Evolutionary conservation across 2,888 invertebrate genomes (phyloP), one percentile per base, ranked within the genome.

Genomic region (Aphodius sticticus): DNA sequence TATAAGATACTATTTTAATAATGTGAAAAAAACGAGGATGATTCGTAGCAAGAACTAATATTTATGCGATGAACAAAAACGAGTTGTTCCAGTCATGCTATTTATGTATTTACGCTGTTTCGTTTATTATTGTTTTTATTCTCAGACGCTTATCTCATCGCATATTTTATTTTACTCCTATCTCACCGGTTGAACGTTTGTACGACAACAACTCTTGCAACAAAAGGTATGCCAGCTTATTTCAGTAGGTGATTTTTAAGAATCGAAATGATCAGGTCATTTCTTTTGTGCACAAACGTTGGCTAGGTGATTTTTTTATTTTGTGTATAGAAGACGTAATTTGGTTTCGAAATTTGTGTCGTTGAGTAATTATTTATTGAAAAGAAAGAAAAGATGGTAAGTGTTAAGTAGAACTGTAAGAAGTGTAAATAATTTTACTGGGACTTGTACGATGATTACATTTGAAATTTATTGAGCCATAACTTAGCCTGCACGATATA

Each of bases 1-100:
- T 89, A 86, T 88, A 87, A 86, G 87, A 88, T 87, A 89, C 87
- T 89, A 88, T 89, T 89, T 88, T 89, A 88, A 86, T 86, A 85
- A 82, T 78, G 80, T 78, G 79, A 69, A 80, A 72, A n/a, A 84
- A 86, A 85, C 82, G 83, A 83, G 86, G 86, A 86, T 87, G 86
- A 87, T 86, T 26, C 26, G 26, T 26, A 26, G 86, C 86, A 87
- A 86, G 87, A 86, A 85, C 84, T 85, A 86, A 87, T 86, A 85
- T 86, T 84, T 86, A 85, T 86, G 82, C 82, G 87, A 87, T 53
- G 53, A 53, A 53, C 53, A 53, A 53, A 86, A 87, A 87, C 88
- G 87, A 88, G 87, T 88, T 86, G 87, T 87, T 88, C 87, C 86
- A 88, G 87, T 88, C 87, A 88, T 85, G 84, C 83, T 83, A 80